Percentiles rank a stretch among this genome's conserved stretches.
Evolutionary conservation across 2,113 vertebrate species (phyloP).

Genomic region (Caranx ignobilis): DNA sequence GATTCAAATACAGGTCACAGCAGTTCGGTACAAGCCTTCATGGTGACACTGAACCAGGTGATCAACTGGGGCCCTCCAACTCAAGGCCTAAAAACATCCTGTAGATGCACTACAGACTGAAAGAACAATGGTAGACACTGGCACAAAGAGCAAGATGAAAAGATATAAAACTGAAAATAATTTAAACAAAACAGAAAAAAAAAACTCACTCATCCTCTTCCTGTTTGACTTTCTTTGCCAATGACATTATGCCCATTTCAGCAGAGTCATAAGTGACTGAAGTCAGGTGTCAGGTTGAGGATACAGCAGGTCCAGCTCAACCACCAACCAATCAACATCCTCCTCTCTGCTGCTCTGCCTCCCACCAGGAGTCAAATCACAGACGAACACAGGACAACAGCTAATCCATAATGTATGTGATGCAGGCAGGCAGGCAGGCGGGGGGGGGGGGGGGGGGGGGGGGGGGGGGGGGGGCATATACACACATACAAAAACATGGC

Average conservation of each 20-base stretch:
- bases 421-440: conserved; percentile 9
- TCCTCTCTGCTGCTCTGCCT: conserved; percentile 11
- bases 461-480: background rate
- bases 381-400: conserved; percentile 22
- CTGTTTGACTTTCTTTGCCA: conserved; percentile 1
- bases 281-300: conserved; percentile 32
- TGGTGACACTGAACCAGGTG: no score
- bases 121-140: no score
- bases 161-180: background rate
- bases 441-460: no score
- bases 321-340: conserved; percentile 14
- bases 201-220: background rate
- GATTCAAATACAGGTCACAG: no score
- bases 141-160: no score
- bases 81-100: no score
- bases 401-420: conserved; percentile 51
- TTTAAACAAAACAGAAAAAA: background rate
- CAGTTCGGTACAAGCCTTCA: no score
- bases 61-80: no score
- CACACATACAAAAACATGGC: conserved; percentile 10
- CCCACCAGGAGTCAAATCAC: conserved; percentile 47
- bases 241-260: conserved; percentile 26
- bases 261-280: conserved; percentile 21
- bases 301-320: conserved; percentile 6
- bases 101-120: no score